Evolutionary conservation across 1,140 invertebrate species (phyloP).

Genomic region (Tachypleus tridentatus): DNA sequence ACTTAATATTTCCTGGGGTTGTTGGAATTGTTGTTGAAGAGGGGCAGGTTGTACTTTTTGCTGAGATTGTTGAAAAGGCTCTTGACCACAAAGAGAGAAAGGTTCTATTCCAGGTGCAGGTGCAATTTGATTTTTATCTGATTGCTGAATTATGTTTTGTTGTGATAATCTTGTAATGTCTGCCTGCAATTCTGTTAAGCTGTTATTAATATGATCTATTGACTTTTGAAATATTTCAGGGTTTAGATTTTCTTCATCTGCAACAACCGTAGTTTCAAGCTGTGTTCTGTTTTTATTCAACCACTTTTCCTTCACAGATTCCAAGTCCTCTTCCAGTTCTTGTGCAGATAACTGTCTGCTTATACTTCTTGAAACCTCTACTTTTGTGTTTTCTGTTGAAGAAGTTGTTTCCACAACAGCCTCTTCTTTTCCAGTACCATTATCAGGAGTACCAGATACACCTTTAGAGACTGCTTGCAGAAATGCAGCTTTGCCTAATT

Average conservation of each 20-base stretch:
- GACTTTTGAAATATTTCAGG: constrained; percentile 74
- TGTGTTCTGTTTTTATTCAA: constrained; percentile 42
- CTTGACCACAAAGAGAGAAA: too few relatives aligned
- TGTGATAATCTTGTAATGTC: constrained; percentile 76
- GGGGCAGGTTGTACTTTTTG: too few relatives aligned
- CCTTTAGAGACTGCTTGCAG: constrained; percentile 70
- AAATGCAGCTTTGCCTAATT: constrained; percentile 84
- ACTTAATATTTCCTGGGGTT: too few relatives aligned
- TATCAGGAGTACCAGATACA: neutral
- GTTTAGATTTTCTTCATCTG: constrained; percentile 57
- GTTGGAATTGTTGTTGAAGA: too few relatives aligned
- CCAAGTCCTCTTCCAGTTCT: constrained; percentile 50
- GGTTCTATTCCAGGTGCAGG: too few relatives aligned
- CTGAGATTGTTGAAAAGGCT: too few relatives aligned
- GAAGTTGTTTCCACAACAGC: too few relatives aligned
- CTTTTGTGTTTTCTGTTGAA: too few relatives aligned
- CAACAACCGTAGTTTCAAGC: constrained; percentile 52
- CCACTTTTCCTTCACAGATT: constrained; percentile 53
- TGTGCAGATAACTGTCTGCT: constrained; percentile 27
- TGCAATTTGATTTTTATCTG: constrained; percentile 32
- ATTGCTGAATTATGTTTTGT: constrained; percentile 63
- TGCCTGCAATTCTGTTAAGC: constrained; percentile 79
- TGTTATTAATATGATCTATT: constrained; percentile 79
- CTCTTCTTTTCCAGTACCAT: too few relatives aligned
- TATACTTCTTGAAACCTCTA: too few relatives aligned